A percentile compares a stretch with the other conserved stretches of the same genome.
phyloP scores from a whole-genome alignment of 2,797 vertebrate genomes.

The Arvicola amphibius region DNA sequence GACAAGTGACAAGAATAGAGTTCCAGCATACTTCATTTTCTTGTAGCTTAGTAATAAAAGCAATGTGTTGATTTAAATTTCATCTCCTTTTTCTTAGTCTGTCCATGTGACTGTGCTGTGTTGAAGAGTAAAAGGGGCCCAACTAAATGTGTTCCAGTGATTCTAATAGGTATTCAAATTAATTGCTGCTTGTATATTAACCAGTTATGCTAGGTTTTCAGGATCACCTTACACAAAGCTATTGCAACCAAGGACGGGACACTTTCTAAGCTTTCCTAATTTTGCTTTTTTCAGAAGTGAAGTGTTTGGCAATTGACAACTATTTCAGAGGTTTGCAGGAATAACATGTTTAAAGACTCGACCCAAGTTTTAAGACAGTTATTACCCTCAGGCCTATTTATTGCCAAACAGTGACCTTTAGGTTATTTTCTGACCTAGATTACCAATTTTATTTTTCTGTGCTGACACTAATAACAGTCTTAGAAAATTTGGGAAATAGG shows the following conservation, averaged over 20 bases:
- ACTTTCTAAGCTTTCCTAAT: neutral
- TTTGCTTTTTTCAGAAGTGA: neutral
- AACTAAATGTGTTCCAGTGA: slow-evolving; percentile 84
- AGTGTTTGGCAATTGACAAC: neutral
- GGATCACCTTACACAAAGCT: slow-evolving; percentile 20
- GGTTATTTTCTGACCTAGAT: neutral
- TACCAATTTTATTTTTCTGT: neutral
- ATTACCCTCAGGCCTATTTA: neutral
- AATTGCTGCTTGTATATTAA: slow-evolving; percentile 81
- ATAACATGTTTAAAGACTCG: neutral
- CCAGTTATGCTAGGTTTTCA: slow-evolving; percentile 61
- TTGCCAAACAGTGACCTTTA: neutral
- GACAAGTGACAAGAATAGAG: slow-evolving; percentile 35
- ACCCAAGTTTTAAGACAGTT: neutral
- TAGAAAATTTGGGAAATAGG: neutral
- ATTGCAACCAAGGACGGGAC: neutral
- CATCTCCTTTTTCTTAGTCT: slow-evolving; percentile 85
- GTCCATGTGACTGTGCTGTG: slow-evolving; percentile 83
- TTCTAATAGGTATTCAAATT: slow-evolving; percentile 83
- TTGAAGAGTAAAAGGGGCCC: slow-evolving; percentile 83
- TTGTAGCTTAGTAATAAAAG: slow-evolving; percentile 65
- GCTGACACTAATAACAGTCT: neutral
- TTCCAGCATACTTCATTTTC: slow-evolving; percentile 63
- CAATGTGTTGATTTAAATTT: slow-evolving; percentile 79
- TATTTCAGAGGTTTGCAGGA: neutral